Base-by-base conservation (phyloP, 2,113 vertebrate species). In the Pheucticus melanocephalus region DNA sequence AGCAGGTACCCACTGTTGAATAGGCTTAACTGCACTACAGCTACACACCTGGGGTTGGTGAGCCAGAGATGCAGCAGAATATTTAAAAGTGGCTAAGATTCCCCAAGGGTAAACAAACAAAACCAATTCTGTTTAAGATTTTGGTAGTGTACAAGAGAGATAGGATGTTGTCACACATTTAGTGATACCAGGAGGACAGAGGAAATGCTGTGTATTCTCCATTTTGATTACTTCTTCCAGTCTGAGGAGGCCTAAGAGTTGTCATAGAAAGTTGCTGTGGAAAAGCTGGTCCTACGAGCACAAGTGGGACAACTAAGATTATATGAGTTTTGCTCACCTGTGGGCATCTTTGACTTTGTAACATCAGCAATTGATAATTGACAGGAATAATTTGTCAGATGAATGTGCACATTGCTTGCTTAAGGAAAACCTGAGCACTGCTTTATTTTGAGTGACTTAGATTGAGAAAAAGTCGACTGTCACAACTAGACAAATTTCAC, bases 141-240 rank as follows among this genome's bases (percentile, higher is more conserved):
- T 73, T 4, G 4, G 28, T 73, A 24, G 13, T 19, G 31, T 66
- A 18, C 17, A 23, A n/a, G 37, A 27, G 47, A 92, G 21, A 50
- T 73, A 15, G 0, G 0, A 17, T 60, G 21, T n/a, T 59, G 15
- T 37, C 6, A 11, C 22, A 53, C 9, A 9, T 33, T 40, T 15
- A 69, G 12, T 59, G 15, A 8, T 73, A 19, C 0, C 1, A 48
- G 48, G 33, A 71, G 21, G 54, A 91, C 28, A 15, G 40, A 51
- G 23, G 28, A 89, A 88, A 42, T 68, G 11, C 40, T 2, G 12
- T 42, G 0, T 54, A 2, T 76, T 72, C 78, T 76, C 57, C 16
- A 21, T 68, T 82, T 72, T 31, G n/a, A 63, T 35, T 60, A 8
- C 12, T 91, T 61, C 20, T 40, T 93, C 33, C 20, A 8, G 17